A percentile compares a stretch with the other conserved stretches of the same genome.
Conservation (phyloP, 2,797 vertebrate species). For the Falco cherrug region DNA sequence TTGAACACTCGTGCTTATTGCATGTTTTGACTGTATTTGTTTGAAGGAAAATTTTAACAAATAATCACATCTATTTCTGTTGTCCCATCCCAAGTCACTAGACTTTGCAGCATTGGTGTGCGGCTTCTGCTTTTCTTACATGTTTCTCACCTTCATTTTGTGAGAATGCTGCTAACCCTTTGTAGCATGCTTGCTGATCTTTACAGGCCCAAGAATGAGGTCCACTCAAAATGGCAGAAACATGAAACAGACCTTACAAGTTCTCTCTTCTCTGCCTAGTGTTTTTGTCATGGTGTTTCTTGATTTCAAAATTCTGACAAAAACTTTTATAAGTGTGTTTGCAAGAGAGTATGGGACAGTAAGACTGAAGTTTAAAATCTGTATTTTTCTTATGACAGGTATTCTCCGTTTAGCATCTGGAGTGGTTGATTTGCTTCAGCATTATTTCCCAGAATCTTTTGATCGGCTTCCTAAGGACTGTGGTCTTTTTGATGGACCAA, state of each 20-base stretch:
- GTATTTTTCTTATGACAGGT: conserved; percentile 54
- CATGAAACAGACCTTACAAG: background rate
- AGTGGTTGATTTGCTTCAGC: conserved; percentile 82
- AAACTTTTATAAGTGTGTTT: background rate
- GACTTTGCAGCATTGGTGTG: background rate
- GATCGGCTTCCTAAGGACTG: conserved; percentile 81
- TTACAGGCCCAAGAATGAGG: background rate
- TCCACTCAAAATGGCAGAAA: background rate
- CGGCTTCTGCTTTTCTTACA: background rate
- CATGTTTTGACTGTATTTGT: background rate
- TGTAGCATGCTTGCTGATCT: background rate
- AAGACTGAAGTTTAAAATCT: background rate
- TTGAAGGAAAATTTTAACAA: background rate
- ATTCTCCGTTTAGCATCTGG: conserved; percentile 82
- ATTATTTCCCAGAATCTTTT: conserved; percentile 84
- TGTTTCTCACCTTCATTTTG: background rate
- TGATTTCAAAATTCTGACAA: background rate
- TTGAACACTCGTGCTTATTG: background rate
- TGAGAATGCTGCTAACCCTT: background rate
- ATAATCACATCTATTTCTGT: background rate
- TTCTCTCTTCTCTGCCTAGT: background rate
- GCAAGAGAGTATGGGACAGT: background rate
- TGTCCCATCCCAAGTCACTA: background rate
- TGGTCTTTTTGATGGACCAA: conserved; percentile 83
- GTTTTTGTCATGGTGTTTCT: background rate